A percentile compares a stretch with the other conserved stretches of the same genome.
Conservation (phyloP, 37 sponge, comb jelly and placozoan species). For the Agelas oroides region DNA sequence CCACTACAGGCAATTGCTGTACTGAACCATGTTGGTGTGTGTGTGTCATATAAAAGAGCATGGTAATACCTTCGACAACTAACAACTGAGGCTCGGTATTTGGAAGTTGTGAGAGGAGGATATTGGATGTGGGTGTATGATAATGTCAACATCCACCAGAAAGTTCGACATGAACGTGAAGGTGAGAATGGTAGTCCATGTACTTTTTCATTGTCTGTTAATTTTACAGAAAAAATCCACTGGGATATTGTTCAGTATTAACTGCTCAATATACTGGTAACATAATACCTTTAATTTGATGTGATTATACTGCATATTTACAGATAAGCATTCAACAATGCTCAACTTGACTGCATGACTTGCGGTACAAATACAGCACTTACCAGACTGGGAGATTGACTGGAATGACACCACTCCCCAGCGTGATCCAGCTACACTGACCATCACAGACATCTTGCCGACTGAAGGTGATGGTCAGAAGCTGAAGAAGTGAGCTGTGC, state of each 20-base stretch:
- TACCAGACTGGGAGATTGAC: constrained; percentile 19
- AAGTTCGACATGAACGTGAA: constrained; percentile 26
- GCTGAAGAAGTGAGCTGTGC: neutral
- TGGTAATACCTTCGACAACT: constrained; percentile 29
- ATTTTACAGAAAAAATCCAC: neutral
- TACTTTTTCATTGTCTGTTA: neutral
- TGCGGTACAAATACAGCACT: neutral
- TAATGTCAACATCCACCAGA: constrained; percentile 17
- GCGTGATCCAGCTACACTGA: neutral
- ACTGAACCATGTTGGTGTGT: constrained; percentile 30
- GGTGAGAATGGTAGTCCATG: neutral
- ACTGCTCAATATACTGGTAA: too few relatives aligned
- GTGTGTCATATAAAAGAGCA: constrained; percentile 15
- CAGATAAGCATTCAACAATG: constrained; percentile 35
- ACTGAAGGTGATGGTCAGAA: constrained; percentile 12
- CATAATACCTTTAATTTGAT: too few relatives aligned
- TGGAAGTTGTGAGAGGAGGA: constrained; percentile 8
- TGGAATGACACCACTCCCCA: constrained; percentile 10
- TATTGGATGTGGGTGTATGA: constrained; percentile 34
- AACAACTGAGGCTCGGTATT: constrained; percentile 4
- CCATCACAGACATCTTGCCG: constrained; percentile 23
- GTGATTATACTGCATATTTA: neutral
- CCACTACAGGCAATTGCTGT: constrained; percentile 4
- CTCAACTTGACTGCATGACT: constrained; percentile 22
- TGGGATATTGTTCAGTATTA: too few relatives aligned